A percentile compares a stretch with the other conserved stretches of the same genome.
Evolutionary conservation across 2,797 vertebrate species (phyloP).

Genomic region (Epinephelus malabaricus): DNA sequence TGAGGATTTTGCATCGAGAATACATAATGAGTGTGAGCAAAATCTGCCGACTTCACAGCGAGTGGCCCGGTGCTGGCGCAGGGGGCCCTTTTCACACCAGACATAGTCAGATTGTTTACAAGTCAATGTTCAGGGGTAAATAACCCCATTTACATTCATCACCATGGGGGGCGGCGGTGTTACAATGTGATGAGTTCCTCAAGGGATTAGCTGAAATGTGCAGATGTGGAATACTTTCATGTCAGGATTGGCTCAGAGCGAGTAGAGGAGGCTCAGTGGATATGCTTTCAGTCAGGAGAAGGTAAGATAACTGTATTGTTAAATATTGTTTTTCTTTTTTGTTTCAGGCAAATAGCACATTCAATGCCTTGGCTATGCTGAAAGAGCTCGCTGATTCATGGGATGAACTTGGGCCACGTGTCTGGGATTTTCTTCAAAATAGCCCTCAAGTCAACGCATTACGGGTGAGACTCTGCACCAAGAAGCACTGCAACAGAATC

Average conservation of each 20-base stretch:
- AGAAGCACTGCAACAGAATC: neutral
- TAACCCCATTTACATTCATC: slow-evolving; percentile 76
- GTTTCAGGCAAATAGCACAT: slow-evolving; percentile 93
- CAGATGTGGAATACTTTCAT: slow-evolving; percentile 51
- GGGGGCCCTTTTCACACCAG: slow-evolving; percentile 54
- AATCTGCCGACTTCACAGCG: slow-evolving; percentile 66
- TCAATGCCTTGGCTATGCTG: slow-evolving; percentile 89
- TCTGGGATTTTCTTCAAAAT: slow-evolving; percentile 90
- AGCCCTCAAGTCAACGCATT: slow-evolving; percentile 89
- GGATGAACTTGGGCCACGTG: slow-evolving; percentile 89
- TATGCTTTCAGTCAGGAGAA: slow-evolving; percentile 6
- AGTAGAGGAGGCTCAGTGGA: slow-evolving; percentile 37
- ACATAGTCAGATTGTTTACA: slow-evolving; percentile 71
- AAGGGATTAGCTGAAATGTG: slow-evolving; percentile 57
- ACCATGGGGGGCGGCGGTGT: slow-evolving; percentile 33
- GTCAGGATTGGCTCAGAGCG: slow-evolving; percentile 34
- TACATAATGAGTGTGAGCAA: slow-evolving; percentile 60
- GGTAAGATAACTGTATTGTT: slow-evolving; percentile 22
- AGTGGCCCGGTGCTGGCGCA: slow-evolving; percentile 38
- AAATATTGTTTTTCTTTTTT: slow-evolving; percentile 23
- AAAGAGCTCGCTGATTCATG: slow-evolving; percentile 90
- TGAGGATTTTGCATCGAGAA: slow-evolving; percentile 46
- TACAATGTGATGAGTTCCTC: slow-evolving; percentile 62
- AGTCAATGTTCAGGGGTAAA: slow-evolving; percentile 73
- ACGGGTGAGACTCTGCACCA: slow-evolving; percentile 81